Evolutionary conservation across 2,113 vertebrate species (phyloP).

Genomic region (Nesospiza acunhae): DNA sequence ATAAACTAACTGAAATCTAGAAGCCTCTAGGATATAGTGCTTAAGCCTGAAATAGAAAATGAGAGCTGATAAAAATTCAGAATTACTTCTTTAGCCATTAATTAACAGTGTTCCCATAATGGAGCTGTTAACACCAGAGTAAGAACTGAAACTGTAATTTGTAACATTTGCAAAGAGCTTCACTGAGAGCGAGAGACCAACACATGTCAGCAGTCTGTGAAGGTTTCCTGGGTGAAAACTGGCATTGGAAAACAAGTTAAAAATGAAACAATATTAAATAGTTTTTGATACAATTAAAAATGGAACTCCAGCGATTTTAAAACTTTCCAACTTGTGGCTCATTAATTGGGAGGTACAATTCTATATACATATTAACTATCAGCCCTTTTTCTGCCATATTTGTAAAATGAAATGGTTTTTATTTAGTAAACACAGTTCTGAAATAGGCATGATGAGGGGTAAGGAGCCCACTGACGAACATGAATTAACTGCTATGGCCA

Average conservation of each 20-base stretch:
- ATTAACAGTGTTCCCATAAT: not conserved
- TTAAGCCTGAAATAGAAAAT: conserved; percentile 17
- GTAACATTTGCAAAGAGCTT: not conserved
- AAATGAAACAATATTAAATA: not conserved
- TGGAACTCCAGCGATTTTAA: not conserved
- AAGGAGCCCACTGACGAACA: fast-evolving
- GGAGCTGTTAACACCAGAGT: not conserved
- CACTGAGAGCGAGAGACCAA: not conserved
- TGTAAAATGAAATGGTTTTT: not conserved
- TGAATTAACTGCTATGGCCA: not conserved
- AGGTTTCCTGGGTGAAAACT: not conserved
- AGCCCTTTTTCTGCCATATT: not conserved
- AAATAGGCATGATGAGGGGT: not conserved
- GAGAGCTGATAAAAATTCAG: conserved; percentile 17
- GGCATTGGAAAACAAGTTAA: not conserved
- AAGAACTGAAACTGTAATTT: conserved; percentile 17
- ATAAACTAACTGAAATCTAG: conserved; percentile 1
- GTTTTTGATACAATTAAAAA: not conserved
- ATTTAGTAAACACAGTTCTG: not conserved
- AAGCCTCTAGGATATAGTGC: not conserved
- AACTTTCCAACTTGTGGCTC: not conserved
- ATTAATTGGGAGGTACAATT: not conserved
- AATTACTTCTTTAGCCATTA: conserved; percentile 21
- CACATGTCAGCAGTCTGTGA: not conserved
- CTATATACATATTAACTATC: fast-evolving